phyloP scores from a whole-genome alignment of 2,888 invertebrate genomes.

The Eumacrocentrus americanus region DNA sequence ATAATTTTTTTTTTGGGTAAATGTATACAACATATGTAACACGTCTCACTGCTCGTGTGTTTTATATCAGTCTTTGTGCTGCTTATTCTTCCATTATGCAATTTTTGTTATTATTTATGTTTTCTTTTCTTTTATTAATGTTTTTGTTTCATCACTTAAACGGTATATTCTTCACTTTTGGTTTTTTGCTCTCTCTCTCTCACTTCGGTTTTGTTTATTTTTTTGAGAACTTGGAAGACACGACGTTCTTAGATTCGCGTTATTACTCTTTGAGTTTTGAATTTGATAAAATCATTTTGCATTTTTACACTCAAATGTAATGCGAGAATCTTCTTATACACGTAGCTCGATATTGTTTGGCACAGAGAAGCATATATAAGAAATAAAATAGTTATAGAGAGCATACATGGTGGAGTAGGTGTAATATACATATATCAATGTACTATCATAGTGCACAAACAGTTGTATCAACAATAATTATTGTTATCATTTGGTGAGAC shows the following conservation, averaged over 20 bases:
- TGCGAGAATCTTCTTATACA: conserved; percentile 33
- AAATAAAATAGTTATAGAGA: conserved; percentile 34
- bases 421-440: too few relatives aligned
- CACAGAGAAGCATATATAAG: conserved; percentile 40
- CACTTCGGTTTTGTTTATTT: conserved; percentile 16
- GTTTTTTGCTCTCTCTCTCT: conserved; percentile 22
- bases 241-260: conserved; percentile 36
- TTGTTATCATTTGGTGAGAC: neutral
- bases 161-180: conserved; percentile 10
- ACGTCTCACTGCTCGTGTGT: conserved; percentile 46
- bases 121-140: conserved; percentile 16
- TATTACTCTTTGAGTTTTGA: too few relatives aligned
- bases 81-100: conserved; percentile 33
- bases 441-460: too few relatives aligned
- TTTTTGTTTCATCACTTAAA: conserved; percentile 16
- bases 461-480: conserved; percentile 9
- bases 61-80: conserved; percentile 52
- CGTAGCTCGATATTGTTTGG: conserved; percentile 38
- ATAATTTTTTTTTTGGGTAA: conserved; percentile 26
- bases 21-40: conserved; percentile 33
- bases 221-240: conserved; percentile 45
- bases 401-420: conserved; percentile 4
- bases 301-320: conserved; percentile 1
- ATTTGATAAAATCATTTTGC: too few relatives aligned
- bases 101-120: conserved; percentile 23